Evolutionary conservation across 2,797 vertebrate genomes (phyloP), one percentile per base, ranked within the genome.

Genomic region (Catharus ustulatus): DNA sequence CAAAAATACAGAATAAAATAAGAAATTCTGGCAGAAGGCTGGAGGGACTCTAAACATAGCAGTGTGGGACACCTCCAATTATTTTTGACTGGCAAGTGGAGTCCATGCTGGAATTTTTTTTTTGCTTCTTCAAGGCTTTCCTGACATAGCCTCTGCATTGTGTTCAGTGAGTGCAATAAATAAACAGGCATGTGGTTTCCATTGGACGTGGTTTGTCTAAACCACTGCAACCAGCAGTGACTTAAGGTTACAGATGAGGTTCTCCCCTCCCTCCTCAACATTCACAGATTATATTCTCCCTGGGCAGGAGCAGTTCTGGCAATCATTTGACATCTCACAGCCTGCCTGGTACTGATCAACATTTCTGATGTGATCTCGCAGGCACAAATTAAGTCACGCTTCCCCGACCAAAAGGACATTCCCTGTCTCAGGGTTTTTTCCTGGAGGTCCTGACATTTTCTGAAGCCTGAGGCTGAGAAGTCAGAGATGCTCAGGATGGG

Each of bases 1-100:
- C 57, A 85, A 72, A 94, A 94, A 82, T 75, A 69, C 1, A 68
- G 68, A 89, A 89, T 81, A 90, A 89, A 93, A 94, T 78, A 83
- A 95, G 74, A 93, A 93, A 89, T 69, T 96, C 97, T 97, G 95
- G 97, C 97, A 98, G 97, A 98, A 97, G 97, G 98, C 98, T 98
- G 98, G 97, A 97, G 97, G 98, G 98, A 97, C 93, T 98, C 98
- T 98, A 73, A 98, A 98, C 98, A 98, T 96, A 98, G 98, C 98
- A 75, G 97, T 97, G 98, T 96, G 98, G 98, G 98, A 98, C 98
- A 96, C 74, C 86, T 96, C 95, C 89, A 97, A 96, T 96, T 96
- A 94, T 95, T 97, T 97, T 94, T 97, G 96, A 97, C 95, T 96
- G 96, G 96, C 98, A 97, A 97, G 97, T 93, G 66, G 95, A 97